Evolutionary conservation across 2,888 invertebrate species (phyloP).

Genomic region (Microctonus aethiopoides): DNA sequence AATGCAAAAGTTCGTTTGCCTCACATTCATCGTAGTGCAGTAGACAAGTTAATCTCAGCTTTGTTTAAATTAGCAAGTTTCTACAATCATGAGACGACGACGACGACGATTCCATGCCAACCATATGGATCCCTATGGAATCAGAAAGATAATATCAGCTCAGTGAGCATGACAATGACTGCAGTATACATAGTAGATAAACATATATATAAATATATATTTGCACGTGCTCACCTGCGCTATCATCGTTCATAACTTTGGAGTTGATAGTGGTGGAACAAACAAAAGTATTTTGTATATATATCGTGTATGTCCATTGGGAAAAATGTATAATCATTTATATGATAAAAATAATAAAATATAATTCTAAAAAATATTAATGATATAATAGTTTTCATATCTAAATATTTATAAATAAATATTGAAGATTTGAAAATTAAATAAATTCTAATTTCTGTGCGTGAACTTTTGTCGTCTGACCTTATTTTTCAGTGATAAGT

Average conservation of each 20-base stretch:
- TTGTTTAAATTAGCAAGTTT: conserved; percentile 46
- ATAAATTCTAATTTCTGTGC: conserved; percentile 57
- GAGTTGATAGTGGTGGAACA: neutral
- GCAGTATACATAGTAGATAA: neutral
- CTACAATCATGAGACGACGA: conserved; percentile 35
- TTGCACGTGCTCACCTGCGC: neutral
- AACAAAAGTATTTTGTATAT: neutral
- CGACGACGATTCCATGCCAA: neutral
- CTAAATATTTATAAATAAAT: neutral
- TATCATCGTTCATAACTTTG: neutral
- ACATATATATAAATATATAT: no score
- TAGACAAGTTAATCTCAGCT: conserved; percentile 42
- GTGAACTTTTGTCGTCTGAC: conserved; percentile 22
- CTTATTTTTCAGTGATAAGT: conserved; percentile 18
- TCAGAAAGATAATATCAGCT: neutral
- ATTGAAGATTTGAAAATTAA: neutral
- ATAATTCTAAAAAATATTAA: neutral
- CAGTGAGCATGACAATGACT: neutral
- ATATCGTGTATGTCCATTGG: neutral
- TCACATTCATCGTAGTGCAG: conserved; percentile 11
- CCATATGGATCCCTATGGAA: neutral
- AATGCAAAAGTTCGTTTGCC: neutral
- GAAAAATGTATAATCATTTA: neutral
- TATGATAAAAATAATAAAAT: neutral
- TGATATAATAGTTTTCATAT: neutral